Percentiles rank a stretch among this genome's conserved stretches.
phyloP scores from a whole-genome alignment of 2,888 invertebrate species.

The Spisula solida region DNA sequence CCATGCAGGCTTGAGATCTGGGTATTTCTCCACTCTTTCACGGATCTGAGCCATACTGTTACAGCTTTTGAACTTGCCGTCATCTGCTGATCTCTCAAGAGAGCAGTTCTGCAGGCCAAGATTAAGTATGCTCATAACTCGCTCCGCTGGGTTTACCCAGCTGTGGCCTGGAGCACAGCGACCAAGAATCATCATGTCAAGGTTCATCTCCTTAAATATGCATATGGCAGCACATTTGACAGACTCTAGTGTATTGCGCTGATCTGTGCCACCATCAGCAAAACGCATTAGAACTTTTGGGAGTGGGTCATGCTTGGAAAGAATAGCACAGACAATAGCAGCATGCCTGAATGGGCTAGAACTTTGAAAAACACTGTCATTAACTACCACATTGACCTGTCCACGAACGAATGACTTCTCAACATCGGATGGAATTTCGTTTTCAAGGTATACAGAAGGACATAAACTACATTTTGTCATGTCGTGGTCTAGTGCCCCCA shows the following conservation, averaged over 20 bases:
- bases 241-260: slow-evolving; percentile 38
- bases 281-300: slow-evolving; percentile 32
- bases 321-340: slow-evolving; percentile 25
- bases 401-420: slow-evolving; percentile 52
- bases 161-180: slow-evolving; percentile 69
- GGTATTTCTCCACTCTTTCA: slow-evolving; percentile 22
- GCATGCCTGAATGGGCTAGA: slow-evolving; percentile 58
- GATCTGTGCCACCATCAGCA: slow-evolving; percentile 53
- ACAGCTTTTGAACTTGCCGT: slow-evolving; percentile 30
- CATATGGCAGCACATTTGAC: slow-evolving; percentile 52
- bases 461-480: slow-evolving; percentile 37
- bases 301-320: background rate
- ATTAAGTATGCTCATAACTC: slow-evolving; percentile 63
- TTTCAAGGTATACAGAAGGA: slow-evolving; percentile 41
- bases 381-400: slow-evolving; percentile 33
- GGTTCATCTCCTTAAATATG: slow-evolving; percentile 54
- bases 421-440: slow-evolving; percentile 35
- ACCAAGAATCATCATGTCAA: slow-evolving; percentile 65
- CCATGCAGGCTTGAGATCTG: slow-evolving; percentile 30
- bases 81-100: slow-evolving; percentile 35
- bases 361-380: slow-evolving; percentile 54
- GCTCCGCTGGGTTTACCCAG: slow-evolving; percentile 67
- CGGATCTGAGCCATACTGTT: slow-evolving; percentile 32
- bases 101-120: slow-evolving; percentile 64
- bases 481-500: slow-evolving; percentile 50